Conservation (phyloP, 2,113 vertebrate genomes). For the Elanus axillaris region DNA sequence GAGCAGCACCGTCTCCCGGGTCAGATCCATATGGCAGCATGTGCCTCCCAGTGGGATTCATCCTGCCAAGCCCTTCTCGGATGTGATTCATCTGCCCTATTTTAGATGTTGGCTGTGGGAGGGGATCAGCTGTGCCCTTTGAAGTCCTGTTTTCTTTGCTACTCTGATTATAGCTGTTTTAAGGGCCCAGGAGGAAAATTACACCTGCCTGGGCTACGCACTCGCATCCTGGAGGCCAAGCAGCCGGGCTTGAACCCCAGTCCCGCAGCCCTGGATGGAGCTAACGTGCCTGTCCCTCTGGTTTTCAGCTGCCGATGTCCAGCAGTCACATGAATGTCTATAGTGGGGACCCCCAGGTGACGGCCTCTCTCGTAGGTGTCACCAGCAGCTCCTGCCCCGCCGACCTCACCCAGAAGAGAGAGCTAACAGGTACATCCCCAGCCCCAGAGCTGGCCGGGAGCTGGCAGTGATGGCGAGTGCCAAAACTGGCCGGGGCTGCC, state of each 20-base stretch:
- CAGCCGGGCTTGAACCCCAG: not conserved
- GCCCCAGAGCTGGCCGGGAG: not conserved
- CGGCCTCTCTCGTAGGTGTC: conserved; percentile 85
- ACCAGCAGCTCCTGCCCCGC: conserved; percentile 98
- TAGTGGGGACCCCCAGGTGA: conserved; percentile 85
- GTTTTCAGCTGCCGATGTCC: conserved; percentile 88
- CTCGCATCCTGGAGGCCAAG: not conserved
- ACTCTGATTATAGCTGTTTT: not conserved
- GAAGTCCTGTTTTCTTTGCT: not conserved
- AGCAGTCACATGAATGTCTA: conserved; percentile 96
- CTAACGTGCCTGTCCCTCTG: not conserved
- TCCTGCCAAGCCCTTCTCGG: not conserved
- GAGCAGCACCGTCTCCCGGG: not conserved
- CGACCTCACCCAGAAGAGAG: conserved; percentile 91
- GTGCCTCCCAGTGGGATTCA: conserved; percentile 3
- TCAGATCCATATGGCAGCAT: not conserved
- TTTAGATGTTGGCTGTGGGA: not conserved
- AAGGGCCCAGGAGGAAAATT: not conserved
- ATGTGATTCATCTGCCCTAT: not conserved
- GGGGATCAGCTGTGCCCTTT: conserved; percentile 4
- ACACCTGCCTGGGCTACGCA: not conserved
- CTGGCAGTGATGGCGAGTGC: rapidly evolving
- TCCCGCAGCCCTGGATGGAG: not conserved
- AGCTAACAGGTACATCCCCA: conserved; percentile 81
- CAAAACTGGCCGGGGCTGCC: not conserved